These are phyloP conservation scores for Sicus ferrugineus DNA, from an alignment of 2,888 invertebrate species.

Conservation along the genomic window DNA sequence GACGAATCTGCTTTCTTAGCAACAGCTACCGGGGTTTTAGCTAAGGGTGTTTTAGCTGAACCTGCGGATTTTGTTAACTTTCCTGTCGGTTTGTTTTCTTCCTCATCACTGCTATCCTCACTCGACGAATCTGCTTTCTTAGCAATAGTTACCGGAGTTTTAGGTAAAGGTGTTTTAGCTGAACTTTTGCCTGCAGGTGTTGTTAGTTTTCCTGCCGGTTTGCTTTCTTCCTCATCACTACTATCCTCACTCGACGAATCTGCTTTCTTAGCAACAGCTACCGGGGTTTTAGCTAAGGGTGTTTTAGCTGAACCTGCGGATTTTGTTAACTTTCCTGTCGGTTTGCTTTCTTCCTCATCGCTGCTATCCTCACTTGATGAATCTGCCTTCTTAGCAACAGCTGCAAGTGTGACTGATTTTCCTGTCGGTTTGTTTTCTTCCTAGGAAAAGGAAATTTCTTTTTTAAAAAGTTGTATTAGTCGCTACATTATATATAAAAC, in stretches of 20 bases:
- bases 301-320: constrained; percentile 27
- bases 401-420: constrained; percentile 48
- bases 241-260: constrained; percentile 51
- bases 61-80: constrained; percentile 39
- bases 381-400: constrained; percentile 35
- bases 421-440: constrained; percentile 52
- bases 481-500: too few species aligned
- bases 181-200: constrained; percentile 47
- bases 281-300: constrained; percentile 48
- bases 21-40: constrained; percentile 54
- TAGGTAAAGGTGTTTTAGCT: neutral
- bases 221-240: constrained; percentile 56
- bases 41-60: constrained; percentile 12
- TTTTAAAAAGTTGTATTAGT: too few species aligned
- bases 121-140: constrained; percentile 52
- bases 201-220: constrained; percentile 51
- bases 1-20: constrained; percentile 49
- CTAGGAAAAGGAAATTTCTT: too few species aligned
- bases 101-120: constrained; percentile 50
- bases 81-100: constrained; percentile 16
- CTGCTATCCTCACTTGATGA: constrained; percentile 59
- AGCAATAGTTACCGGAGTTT: neutral
- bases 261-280: constrained; percentile 54
- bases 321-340: constrained; percentile 38
- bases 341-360: neutral